Conservation (phyloP, 2,113 vertebrate genomes). For the Eubucco bourcierii region DNA sequence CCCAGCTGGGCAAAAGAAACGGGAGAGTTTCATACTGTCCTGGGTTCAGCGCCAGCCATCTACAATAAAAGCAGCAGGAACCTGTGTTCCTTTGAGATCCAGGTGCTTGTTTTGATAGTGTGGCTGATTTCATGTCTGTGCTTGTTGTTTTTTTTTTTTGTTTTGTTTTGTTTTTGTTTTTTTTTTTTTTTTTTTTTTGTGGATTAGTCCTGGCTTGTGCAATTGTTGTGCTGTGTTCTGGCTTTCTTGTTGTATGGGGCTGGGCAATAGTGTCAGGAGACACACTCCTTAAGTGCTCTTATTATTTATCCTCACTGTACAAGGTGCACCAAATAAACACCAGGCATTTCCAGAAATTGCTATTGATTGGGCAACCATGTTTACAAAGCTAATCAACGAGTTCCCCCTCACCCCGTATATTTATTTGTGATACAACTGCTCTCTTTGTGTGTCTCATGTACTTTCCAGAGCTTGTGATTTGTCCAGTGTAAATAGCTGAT, state of each 20-base stretch:
- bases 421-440: slow-evolving; percentile 74
- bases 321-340: slow-evolving; percentile 76
- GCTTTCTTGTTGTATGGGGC: slow-evolving; percentile 14
- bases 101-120: neutral
- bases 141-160: neutral
- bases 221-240: neutral
- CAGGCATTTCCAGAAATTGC: slow-evolving; percentile 80
- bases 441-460: slow-evolving; percentile 59
- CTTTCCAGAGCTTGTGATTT: slow-evolving; percentile 79
- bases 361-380: slow-evolving; percentile 76
- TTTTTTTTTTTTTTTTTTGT: neutral
- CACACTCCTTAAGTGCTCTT: slow-evolving; percentile 62
- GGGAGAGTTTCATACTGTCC: neutral
- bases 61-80: neutral
- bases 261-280: slow-evolving; percentile 68
- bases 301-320: slow-evolving; percentile 74
- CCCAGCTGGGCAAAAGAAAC: neutral
- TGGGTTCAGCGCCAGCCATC: neutral
- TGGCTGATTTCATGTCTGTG: neutral
- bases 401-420: slow-evolving; percentile 59
- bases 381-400: slow-evolving; percentile 81
- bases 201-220: neutral
- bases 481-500: slow-evolving; percentile 77
- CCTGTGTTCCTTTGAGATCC: neutral
- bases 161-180: neutral